Evolutionary conservation across 2,888 invertebrate species (phyloP).

Genomic region (Papilio elwesi): DNA sequence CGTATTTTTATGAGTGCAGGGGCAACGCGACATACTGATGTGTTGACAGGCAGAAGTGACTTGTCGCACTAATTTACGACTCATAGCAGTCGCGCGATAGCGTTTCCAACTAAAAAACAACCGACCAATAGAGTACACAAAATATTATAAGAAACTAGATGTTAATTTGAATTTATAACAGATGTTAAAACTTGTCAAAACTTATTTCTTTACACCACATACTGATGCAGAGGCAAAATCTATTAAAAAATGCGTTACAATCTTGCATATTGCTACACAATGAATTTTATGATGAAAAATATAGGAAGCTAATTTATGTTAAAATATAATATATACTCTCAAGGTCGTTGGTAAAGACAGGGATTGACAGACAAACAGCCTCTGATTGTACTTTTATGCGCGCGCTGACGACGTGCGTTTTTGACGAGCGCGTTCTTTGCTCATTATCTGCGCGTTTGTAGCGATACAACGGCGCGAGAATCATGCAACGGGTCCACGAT

Average conservation of each 20-base stretch:
- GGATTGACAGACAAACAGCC: too few relatives aligned
- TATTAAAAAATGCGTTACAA: not conserved
- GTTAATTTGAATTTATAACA: conserved; percentile 36
- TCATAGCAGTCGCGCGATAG: conserved; percentile 64
- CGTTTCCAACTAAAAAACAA: conserved; percentile 70
- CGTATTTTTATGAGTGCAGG: conserved; percentile 68
- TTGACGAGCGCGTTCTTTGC: too few relatives aligned
- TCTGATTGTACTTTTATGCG: not conserved
- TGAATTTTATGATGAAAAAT: not conserved
- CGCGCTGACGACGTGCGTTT: not conserved
- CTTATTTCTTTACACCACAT: not conserved
- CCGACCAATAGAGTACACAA: conserved; percentile 43
- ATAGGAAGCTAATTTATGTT: not conserved
- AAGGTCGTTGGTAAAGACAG: too few relatives aligned
- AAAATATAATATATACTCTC: not conserved
- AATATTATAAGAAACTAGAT: conserved; percentile 32
- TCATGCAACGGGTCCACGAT: too few relatives aligned
- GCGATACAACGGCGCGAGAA: too few relatives aligned
- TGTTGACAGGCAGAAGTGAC: conserved; percentile 66
- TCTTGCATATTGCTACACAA: not conserved
- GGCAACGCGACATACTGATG: conserved; percentile 59
- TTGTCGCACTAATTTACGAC: conserved; percentile 66
- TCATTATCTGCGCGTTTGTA: too few relatives aligned
- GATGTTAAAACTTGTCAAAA: conserved; percentile 17
- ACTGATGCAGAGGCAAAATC: not conserved